Conservation (phyloP, 23 tunicate species). For the Pegea sp. region DNA sequence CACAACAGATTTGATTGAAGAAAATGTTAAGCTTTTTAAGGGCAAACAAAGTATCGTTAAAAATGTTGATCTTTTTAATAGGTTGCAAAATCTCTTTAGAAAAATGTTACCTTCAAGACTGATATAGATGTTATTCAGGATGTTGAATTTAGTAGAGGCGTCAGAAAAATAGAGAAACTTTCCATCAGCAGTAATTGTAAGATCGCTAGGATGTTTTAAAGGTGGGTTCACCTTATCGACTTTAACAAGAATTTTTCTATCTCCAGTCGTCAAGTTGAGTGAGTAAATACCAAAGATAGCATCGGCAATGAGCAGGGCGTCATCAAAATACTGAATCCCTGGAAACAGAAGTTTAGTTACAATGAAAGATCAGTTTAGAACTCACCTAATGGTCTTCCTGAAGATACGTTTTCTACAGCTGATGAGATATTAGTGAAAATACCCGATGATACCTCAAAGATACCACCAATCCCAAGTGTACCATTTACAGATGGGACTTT, state of each 20-base stretch:
- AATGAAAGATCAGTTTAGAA: no score
- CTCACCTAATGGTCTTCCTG: constrained; percentile 13
- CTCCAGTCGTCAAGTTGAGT: neutral
- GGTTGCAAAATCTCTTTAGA: no score
- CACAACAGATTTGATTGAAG: no score
- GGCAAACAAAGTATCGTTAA: no score
- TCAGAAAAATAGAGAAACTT: constrained; percentile 8
- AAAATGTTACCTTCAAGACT: no score
- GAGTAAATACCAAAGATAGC: constrained; percentile 6
- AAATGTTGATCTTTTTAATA: no score
- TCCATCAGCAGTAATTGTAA: constrained; percentile 4
- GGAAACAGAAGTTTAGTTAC: neutral
- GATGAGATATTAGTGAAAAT: neutral
- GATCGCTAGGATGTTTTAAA: constrained; percentile 4
- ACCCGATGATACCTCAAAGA: constrained; percentile 1
- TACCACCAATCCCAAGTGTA: constrained; percentile 2
- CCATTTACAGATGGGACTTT: constrained; percentile 8
- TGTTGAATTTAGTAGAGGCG: constrained; percentile 1
- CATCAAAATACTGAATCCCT: neutral
- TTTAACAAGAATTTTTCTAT: neutral
- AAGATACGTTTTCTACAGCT: neutral
- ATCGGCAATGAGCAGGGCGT: constrained; percentile 6
- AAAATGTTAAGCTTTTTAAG: no score
- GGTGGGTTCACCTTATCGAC: neutral
- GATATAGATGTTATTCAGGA: no score